Conservation (phyloP, 1,140 invertebrate species). For the Ostrea edulis region DNA sequence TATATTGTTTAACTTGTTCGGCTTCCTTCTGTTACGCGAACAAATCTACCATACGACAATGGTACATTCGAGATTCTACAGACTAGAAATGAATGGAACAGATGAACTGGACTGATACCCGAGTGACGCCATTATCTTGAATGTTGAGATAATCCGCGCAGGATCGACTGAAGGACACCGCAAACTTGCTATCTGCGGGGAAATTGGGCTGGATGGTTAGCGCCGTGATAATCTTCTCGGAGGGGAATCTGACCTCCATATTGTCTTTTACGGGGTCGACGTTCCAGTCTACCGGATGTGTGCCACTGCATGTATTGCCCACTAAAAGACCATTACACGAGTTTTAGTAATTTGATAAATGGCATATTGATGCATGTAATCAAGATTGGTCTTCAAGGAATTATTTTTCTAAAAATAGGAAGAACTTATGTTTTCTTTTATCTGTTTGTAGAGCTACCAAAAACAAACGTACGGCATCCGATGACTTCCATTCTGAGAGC, state of each 20-base stretch:
- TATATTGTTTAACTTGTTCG: too few species aligned
- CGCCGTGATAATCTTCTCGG: constrained; percentile 49
- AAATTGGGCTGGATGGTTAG: constrained; percentile 43
- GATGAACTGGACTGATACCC: constrained; percentile 18
- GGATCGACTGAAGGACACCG: constrained; percentile 53
- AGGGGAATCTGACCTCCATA: constrained; percentile 47
- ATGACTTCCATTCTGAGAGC: constrained; percentile 60
- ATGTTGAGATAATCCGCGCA: constrained; percentile 49
- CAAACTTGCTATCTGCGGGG: constrained; percentile 43
- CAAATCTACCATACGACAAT: too few species aligned
- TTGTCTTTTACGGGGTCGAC: constrained; percentile 32
- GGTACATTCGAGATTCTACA: too few species aligned
- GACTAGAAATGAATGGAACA: too few species aligned
- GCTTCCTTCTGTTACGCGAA: too few species aligned
- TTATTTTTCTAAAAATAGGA: too few species aligned
- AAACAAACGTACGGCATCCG: constrained; percentile 59
- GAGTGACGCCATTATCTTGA: constrained; percentile 38
- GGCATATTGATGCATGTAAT: background rate
- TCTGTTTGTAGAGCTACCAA: background rate
- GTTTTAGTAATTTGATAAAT: background rate
- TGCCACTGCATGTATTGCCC: constrained; percentile 29
- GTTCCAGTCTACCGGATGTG: constrained; percentile 43
- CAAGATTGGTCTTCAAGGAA: too few species aligned
- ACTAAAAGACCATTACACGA: constrained; percentile 30
- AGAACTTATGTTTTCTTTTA: too few species aligned